phyloP scores from a whole-genome alignment of 2,888 invertebrate genomes.

The Ormyrus thymus region DNA sequence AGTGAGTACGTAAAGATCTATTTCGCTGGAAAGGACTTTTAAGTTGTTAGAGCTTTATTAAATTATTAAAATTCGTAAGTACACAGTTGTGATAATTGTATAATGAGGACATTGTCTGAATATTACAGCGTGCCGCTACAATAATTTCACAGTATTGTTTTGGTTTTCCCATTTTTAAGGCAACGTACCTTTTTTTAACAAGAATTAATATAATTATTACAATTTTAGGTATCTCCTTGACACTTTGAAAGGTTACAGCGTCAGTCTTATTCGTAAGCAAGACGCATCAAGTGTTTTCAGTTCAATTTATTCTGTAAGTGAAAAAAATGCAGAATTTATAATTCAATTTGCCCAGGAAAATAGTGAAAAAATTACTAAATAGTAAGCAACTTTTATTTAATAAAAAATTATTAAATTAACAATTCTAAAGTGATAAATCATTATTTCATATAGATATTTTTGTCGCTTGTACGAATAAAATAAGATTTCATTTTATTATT shows the following conservation, averaged over 20 bases:
- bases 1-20: too few relatives aligned
- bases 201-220: too few relatives aligned
- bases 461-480: background rate
- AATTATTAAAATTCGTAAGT: background rate
- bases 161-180: too few relatives aligned
- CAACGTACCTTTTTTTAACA: too few relatives aligned
- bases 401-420: background rate
- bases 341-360: slow-evolving; percentile 62
- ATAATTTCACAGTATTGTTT: too few relatives aligned
- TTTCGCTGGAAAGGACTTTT: too few relatives aligned
- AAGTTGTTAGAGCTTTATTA: too few relatives aligned
- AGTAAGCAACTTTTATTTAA: slow-evolving; percentile 60
- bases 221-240: slow-evolving; percentile 76
- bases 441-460: background rate
- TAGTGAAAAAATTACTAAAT: slow-evolving; percentile 57
- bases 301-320: slow-evolving; percentile 67
- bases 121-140: too few relatives aligned
- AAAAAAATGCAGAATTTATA: slow-evolving; percentile 67
- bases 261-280: slow-evolving; percentile 74
- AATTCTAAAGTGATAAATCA: too few relatives aligned
- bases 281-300: slow-evolving; percentile 71
- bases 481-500: slow-evolving; percentile 65
- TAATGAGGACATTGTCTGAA: too few relatives aligned
- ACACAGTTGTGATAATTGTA: background rate
- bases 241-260: slow-evolving; percentile 71